Conservation (phyloP, 2,797 vertebrate genomes). For the Thalassophryne amazonica region DNA sequence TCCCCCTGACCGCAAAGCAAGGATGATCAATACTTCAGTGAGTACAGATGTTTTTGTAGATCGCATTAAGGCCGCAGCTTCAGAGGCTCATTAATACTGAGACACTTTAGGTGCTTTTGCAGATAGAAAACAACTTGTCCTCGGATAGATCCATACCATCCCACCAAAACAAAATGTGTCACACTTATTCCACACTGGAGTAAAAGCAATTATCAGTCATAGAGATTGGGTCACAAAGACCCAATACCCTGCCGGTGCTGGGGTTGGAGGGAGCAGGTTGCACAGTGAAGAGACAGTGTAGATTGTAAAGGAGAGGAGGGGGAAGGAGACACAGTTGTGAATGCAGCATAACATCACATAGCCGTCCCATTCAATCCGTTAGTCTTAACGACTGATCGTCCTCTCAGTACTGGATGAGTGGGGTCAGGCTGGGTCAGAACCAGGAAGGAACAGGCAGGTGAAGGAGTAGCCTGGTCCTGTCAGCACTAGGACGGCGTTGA, state of each 20-base stretch:
- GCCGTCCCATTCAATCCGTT: constrained; percentile 48
- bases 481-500: constrained; percentile 88
- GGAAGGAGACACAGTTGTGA: constrained; percentile 47
- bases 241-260: constrained; percentile 64
- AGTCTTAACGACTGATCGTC: constrained; percentile 66
- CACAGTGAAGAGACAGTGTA: constrained; percentile 77
- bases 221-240: constrained; percentile 51
- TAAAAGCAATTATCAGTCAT: constrained; percentile 51
- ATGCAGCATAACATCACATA: constrained; percentile 58
- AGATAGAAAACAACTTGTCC: background rate
- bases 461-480: constrained; percentile 48
- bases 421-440: constrained; percentile 49
- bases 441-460: constrained; percentile 64
- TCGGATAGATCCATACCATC: too few species aligned
- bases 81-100: constrained; percentile 7
- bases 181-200: constrained; percentile 38
- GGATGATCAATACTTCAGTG: background rate
- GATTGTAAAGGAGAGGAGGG: constrained; percentile 45
- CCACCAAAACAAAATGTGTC: constrained; percentile 50
- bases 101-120: constrained; percentile 11
- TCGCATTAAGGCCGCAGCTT: constrained; percentile 32
- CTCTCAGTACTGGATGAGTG: constrained; percentile 55
- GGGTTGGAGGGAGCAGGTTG: constrained; percentile 40
- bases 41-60: background rate
- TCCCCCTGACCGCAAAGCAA: constrained; percentile 9